Conservation (phyloP, 2,888 invertebrate genomes). For the Portevinia maculata region DNA sequence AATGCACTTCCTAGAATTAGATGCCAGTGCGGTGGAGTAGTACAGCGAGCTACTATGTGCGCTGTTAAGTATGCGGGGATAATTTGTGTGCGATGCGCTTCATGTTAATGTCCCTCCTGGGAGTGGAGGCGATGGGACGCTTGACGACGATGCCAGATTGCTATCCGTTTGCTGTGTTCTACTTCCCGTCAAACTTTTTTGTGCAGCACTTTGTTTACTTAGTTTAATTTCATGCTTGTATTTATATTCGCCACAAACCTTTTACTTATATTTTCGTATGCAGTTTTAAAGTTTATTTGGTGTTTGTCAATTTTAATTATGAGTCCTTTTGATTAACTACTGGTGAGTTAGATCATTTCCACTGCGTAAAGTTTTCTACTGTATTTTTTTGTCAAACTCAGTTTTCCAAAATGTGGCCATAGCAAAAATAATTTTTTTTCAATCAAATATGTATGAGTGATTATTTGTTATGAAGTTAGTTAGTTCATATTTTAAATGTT, state of each 20-base stretch:
- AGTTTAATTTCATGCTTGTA: constrained; percentile 14
- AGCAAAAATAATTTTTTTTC: too few relatives aligned
- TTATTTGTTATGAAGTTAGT: too few relatives aligned
- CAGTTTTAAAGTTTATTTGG: neutral
- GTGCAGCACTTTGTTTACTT: constrained; percentile 15
- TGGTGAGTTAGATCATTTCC: neutral
- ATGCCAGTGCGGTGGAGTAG: neutral
- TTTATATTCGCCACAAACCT: constrained; percentile 22
- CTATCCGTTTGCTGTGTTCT: constrained; percentile 1
- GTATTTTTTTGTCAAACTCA: too few relatives aligned
- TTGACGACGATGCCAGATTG: neutral
- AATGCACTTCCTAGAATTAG: constrained; percentile 38
- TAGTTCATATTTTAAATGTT: too few relatives aligned
- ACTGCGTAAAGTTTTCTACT: too few relatives aligned
- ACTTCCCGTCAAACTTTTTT: constrained; percentile 29
- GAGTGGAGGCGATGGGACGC: neutral
- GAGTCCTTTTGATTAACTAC: neutral
- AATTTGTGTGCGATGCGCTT: constrained; percentile 18
- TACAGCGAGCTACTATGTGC: neutral
- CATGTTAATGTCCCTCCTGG: neutral
- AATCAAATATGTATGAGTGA: too few relatives aligned
- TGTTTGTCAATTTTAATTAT: constrained; percentile 6
- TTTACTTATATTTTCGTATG: constrained; percentile 24
- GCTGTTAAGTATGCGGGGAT: neutral
- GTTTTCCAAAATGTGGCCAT: too few relatives aligned